Base-by-base conservation (phyloP, 2,888 invertebrate species). In the Palloptera scutellata region DNA sequence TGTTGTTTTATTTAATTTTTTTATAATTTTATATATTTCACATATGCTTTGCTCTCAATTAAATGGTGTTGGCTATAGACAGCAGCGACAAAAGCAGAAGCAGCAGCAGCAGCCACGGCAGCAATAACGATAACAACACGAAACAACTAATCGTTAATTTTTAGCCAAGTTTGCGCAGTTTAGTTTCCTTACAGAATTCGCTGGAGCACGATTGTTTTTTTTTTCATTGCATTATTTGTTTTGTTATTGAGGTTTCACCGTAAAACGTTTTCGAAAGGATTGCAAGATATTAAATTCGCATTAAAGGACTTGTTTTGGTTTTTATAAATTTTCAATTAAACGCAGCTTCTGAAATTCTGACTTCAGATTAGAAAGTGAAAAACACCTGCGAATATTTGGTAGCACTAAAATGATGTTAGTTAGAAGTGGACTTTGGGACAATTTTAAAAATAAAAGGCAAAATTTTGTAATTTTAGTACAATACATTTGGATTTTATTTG, bases 101-200 rank as follows among this genome's bases (percentile, higher is more conserved):
- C 17, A 58, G 15, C 48, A 48, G 15, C 48, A 48, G 15, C 15
- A 48, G 15, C 48, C 13, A 48, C 48, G 15, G 48, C 48, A 48
- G 15, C 48, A 4, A 48, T 48, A 48, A 48, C 48, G 10, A 48
- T 15, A 48, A 48, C 48, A 48, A 52, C 51, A 58, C 55, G 17
- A 43, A 11, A 12, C 10, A 53, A 57, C 61, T 61, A 66, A 61
- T 61, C 61, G 17, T 52, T 41, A 57, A 57, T 52, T 20, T 51
- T 11, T 41, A n/a, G 20, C 20, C 17, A 45, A 20, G 20, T 43
- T 52, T 30, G 30, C 30, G 6, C 30, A 30, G 60, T 75, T 80
- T 75, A 79, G 80, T 79, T 74, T 76, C 77, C 77, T 76, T 75
- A 79, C 75, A 79, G 77, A 74, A 74, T 70, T 75, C 76, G 74